Conservation (phyloP, 2,888 invertebrate genomes). For the Agonopterix alstromeriana region DNA sequence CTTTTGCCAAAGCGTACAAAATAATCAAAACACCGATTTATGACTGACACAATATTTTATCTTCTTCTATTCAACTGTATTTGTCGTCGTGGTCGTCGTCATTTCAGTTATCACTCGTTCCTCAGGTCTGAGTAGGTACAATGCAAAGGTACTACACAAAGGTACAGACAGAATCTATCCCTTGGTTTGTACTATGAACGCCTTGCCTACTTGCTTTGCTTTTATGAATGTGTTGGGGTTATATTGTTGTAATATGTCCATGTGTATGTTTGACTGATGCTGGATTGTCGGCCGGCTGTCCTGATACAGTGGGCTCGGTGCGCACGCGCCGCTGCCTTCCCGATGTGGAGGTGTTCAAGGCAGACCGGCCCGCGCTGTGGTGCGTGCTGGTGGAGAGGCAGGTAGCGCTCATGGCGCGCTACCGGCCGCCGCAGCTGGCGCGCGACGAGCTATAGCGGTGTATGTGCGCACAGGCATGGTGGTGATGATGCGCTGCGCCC, state of each 20-base stretch:
- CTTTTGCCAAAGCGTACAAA: no score
- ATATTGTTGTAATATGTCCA: conserved; percentile 9
- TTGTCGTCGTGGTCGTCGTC: no score
- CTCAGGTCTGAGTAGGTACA: no score
- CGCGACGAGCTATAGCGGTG: conserved; percentile 40
- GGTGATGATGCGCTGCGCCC: conserved; percentile 56
- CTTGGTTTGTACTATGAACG: not conserved
- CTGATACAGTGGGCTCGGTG: conserved; percentile 31
- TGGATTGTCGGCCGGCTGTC: conserved; percentile 20
- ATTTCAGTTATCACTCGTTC: no score
- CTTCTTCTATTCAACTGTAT: no score
- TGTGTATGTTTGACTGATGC: conserved; percentile 20
- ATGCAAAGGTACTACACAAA: no score
- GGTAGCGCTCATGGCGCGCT: conserved; percentile 26
- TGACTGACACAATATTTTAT: no score
- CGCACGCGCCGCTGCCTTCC: conserved; percentile 36
- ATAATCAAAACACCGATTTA: no score
- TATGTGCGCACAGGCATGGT: conserved; percentile 21
- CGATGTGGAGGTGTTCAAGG: conserved; percentile 29
- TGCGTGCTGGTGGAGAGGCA: conserved; percentile 28
- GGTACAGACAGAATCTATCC: no score
- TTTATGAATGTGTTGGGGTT: conserved; percentile 4
- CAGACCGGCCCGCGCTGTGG: conserved; percentile 52
- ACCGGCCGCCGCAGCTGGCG: conserved; percentile 19
- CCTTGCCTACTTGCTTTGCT: not conserved